A percentile compares a stretch with the other conserved stretches of the same genome.
These are phyloP conservation scores for Ophioninae sp. DNA, from an alignment of 2,888 invertebrate species.

Conservation along the genomic window DNA sequence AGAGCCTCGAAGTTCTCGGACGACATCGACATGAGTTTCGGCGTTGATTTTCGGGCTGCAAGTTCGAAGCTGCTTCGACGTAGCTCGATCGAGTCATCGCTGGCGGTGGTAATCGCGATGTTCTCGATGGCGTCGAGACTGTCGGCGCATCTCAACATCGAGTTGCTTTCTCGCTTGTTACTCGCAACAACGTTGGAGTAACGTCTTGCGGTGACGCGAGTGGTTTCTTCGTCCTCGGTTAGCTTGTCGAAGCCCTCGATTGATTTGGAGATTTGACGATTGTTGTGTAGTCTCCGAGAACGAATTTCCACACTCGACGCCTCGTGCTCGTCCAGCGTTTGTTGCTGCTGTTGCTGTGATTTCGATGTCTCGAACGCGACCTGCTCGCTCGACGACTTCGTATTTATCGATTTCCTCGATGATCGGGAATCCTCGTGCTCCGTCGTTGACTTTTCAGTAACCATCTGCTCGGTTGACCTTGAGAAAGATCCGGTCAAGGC, in stretches of 20 bases:
- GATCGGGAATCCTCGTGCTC: constrained; percentile 67
- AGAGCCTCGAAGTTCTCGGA: constrained; percentile 76
- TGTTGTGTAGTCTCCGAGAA: constrained; percentile 54
- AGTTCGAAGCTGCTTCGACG: constrained; percentile 73
- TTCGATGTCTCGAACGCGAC: constrained; percentile 19
- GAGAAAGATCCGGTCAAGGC: constrained; percentile 66
- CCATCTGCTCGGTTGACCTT: constrained; percentile 72
- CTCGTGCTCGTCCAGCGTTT: not conserved
- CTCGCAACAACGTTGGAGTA: constrained; percentile 52
- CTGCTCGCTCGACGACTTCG: constrained; percentile 73
- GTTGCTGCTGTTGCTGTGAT: not conserved
- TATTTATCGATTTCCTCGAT: constrained; percentile 64
- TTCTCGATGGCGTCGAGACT: constrained; percentile 75
- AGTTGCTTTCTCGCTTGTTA: constrained; percentile 35
- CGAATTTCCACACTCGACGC: constrained; percentile 35
- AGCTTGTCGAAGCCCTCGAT: constrained; percentile 76
- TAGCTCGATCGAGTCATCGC: constrained; percentile 69
- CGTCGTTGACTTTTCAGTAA: not conserved
- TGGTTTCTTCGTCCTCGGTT: constrained; percentile 66
- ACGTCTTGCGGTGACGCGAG: constrained; percentile 43
- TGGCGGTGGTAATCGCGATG: constrained; percentile 67
- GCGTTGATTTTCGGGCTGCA: constrained; percentile 62
- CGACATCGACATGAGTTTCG: constrained; percentile 76
- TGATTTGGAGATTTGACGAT: constrained; percentile 72
- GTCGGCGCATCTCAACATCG: constrained; percentile 67